Conservation (phyloP, 2,888 invertebrate genomes). For the Leucoptera coffeella region DNA sequence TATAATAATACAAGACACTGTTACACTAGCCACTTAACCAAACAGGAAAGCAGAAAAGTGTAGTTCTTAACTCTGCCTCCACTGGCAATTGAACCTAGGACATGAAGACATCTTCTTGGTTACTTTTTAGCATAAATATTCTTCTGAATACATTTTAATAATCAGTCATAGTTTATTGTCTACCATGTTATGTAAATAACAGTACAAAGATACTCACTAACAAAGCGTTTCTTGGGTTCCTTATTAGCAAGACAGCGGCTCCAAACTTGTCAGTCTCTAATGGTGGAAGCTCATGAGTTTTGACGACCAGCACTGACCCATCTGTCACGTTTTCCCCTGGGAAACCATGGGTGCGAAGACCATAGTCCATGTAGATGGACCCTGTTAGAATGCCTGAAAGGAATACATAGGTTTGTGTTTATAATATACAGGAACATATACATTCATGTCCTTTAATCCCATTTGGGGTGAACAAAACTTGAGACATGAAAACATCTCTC, state of each 20-base stretch:
- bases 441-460: too few relatives aligned
- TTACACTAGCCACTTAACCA: too few relatives aligned
- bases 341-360: slow-evolving; percentile 70
- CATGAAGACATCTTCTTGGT: too few relatives aligned
- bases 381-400: slow-evolving; percentile 67
- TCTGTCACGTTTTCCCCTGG: slow-evolving; percentile 72
- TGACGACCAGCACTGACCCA: slow-evolving; percentile 70
- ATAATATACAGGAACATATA: too few relatives aligned
- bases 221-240: slow-evolving; percentile 67
- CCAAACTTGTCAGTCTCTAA: slow-evolving; percentile 48
- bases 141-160: slow-evolving; percentile 10
- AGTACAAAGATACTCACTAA: slow-evolving; percentile 27
- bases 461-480: too few relatives aligned
- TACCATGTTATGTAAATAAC: slow-evolving; percentile 10
- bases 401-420: too few relatives aligned
- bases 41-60: too few relatives aligned
- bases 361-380: slow-evolving; percentile 77
- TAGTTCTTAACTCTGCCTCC: too few relatives aligned
- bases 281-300: slow-evolving; percentile 72
- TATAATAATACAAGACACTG: too few relatives aligned
- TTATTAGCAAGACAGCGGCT: slow-evolving; percentile 63
- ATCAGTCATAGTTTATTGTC: slow-evolving; percentile 6
- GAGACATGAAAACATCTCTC: too few relatives aligned
- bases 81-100: too few relatives aligned
- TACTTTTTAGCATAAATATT: too few relatives aligned